Base-by-base conservation (phyloP, 2,113 vertebrate species). In the Menura novaehollandiae region DNA sequence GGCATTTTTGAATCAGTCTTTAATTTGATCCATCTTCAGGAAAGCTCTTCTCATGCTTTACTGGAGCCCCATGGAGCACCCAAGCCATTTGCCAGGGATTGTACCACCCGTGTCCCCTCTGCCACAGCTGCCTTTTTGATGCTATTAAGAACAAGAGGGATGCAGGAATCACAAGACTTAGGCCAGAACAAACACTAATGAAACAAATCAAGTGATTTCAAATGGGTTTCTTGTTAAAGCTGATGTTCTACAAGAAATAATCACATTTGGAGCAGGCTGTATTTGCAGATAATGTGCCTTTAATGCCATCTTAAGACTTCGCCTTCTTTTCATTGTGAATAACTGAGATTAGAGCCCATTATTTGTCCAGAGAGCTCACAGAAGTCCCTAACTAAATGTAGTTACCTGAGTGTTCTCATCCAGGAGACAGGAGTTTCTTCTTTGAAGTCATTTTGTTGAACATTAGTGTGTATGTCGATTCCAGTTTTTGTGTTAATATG, bases 201-300 rank as follows among this genome's bases (percentile, higher is more conserved):
- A 95, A 96, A 96, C 75, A 95, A 77, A 53, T n/a, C 46, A 67
- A 47, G 59, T 77, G 52, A 88, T 88, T 96, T 94, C 85, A 93
- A 60, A 93, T 94, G 52, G 75, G 41, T 63, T 88, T 91, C 82
- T 88, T 88, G 88, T 91, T 95, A 88, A 95, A 95, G 92, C 85
- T 85, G 46, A 63, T 95, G 88, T 94, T 94, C 88, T 95, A 28
- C 88, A 71, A 93, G 49, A 79, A 96, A 83, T 89, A 95, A 90
- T 94, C 82, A 88, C 94, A 59, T 91, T 94, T 88, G 78, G 78
- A 94, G 71, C 27, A 43, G 67, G 58, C 75, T 83, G 15, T 88
- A 44, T 95, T 94, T 85, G 63, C 71, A 94, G 71, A 74, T 93
- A 94, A 96, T 96, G 85, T 94, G 74, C 55, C 85, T 91, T 88